Base-by-base conservation (phyloP, 53 echinoderm and acorn worm species). In the Pentamera pediparva region DNA sequence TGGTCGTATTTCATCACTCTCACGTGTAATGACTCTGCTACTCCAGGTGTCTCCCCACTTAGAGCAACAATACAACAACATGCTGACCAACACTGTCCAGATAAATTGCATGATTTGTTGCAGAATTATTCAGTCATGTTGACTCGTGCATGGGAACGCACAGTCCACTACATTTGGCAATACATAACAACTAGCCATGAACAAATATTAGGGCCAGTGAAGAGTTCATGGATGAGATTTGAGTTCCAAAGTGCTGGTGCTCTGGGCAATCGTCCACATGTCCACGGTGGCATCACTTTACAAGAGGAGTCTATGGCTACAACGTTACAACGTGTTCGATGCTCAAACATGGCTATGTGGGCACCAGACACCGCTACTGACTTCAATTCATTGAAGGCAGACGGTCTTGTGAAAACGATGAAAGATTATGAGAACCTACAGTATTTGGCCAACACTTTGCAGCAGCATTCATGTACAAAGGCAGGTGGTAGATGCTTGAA, bases 1-100 rank as follows among this genome's bases (percentile, higher is more conserved):
- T 79, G 79, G 79, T 69, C 79, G 53, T 79, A 79, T 69, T 79
- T 79, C 69, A 2, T 79, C 29, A 79, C 79, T 34, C 67, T 79
- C 10, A 79, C 79, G 35, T 79, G 79, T 56, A 79, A 79, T 79
- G 79, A 79, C 79, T 51, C 53, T 51, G 69, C 67, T 37, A 79
- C 79, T 48, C 69, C 79, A 36, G 79, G 79, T 79, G 69, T 79
- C 4, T 67, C 79, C 52, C 79, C 79, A 45, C 29, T 79, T 27
- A 45, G 79, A 67, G 53, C 48, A 26, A 69, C 79, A 32, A 79
- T 79, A 26, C 69, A 69, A 32, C 51, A 50, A 45, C 69, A 69
- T 69, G 7, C 79, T 10, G 67, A 79, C 50, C 36, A 49, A 47
- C 30, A 35, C 67, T 79, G 61, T 30, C 61, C 77, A 36, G 49